A percentile compares a stretch with the other conserved stretches of the same genome.
phyloP scores from a whole-genome alignment of 2,113 vertebrate species.

The Burhinus oedicnemus region DNA sequence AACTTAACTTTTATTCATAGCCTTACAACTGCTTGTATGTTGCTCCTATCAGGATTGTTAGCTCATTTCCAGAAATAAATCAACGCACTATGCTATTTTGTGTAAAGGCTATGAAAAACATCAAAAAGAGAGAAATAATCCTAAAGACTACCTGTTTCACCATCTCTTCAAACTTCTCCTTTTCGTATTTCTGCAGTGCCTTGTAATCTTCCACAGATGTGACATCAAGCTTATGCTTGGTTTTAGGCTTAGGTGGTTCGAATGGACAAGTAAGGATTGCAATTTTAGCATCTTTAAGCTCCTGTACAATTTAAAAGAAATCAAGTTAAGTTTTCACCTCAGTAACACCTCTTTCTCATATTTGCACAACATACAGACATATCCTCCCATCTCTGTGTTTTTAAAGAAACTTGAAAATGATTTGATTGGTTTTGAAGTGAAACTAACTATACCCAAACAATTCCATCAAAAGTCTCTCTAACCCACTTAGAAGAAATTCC shows the following conservation, averaged over 20 bases:
- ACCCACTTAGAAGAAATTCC: background rate
- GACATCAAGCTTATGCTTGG: slow-evolving; percentile 98
- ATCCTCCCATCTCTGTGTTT: background rate
- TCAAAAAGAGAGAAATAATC: background rate
- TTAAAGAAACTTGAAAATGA: background rate
- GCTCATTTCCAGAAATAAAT: background rate
- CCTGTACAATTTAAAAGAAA: slow-evolving; percentile 60
- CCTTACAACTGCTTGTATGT: background rate
- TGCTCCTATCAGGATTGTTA: background rate
- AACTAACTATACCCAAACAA: background rate
- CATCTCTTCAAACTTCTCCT: slow-evolving; percentile 97
- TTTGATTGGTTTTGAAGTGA: background rate
- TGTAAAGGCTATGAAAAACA: background rate
- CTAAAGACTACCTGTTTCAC: slow-evolving; percentile 83
- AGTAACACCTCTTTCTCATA: background rate
- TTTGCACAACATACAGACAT: background rate
- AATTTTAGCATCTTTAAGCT: slow-evolving; percentile 90
- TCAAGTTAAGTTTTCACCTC: background rate
- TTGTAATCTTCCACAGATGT: slow-evolving; percentile 95
- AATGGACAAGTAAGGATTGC: slow-evolving; percentile 98
- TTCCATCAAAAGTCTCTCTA: background rate
- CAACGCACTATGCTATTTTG: background rate
- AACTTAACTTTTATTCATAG: background rate
- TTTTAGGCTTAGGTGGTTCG: slow-evolving; percentile 98
- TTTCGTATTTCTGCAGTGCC: slow-evolving; percentile 96